phyloP scores from a whole-genome alignment of 2,113 vertebrate genomes.

The Anolis carolinensis region DNA sequence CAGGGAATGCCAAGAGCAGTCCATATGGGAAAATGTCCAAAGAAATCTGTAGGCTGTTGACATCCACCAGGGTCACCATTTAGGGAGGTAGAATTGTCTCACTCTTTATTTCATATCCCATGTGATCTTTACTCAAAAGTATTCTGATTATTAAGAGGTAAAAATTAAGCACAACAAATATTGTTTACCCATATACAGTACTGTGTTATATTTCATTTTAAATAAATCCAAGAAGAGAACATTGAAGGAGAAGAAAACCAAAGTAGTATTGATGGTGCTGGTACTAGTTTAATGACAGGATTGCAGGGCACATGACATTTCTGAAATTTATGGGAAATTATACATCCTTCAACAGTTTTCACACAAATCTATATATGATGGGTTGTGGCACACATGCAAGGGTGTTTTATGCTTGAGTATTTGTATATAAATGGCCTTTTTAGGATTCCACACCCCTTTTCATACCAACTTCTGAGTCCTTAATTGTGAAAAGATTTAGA shows the following conservation, averaged over 20 bases:
- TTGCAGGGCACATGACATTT: too few species aligned
- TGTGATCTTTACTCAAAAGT: neutral
- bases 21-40: slow-evolving; percentile 26
- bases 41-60: neutral
- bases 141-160: neutral
- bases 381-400: too few species aligned
- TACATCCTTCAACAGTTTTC: too few species aligned
- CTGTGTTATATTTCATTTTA: neutral
- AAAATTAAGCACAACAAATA: neutral
- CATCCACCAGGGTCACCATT: neutral
- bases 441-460: too few species aligned
- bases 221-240: neutral
- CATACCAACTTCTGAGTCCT: too few species aligned
- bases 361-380: too few species aligned
- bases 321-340: too few species aligned
- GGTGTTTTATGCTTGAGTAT: too few species aligned
- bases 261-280: too few species aligned
- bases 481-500: too few species aligned
- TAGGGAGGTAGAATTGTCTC: neutral
- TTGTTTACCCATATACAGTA: neutral
- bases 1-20: neutral
- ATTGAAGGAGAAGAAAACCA: neutral
- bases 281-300: too few species aligned
- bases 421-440: too few species aligned
- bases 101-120: neutral